Conservation (phyloP, 2,797 vertebrate species). For the Perdix hodgsoniae region DNA sequence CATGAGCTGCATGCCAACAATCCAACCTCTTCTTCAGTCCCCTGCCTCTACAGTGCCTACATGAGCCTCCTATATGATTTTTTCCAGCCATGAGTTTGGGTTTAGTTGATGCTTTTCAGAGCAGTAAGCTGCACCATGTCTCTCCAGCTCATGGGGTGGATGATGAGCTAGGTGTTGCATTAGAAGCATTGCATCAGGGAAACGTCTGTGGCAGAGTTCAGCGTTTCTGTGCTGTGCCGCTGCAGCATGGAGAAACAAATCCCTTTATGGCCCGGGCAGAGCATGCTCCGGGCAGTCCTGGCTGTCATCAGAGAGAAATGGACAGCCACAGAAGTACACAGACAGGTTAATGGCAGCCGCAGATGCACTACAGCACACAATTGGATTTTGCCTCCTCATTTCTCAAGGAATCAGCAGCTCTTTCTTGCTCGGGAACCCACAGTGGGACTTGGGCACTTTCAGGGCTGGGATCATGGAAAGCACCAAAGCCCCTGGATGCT, state of each 20-base stretch:
- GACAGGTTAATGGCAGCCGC: conserved; percentile 78
- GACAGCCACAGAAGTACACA: conserved; percentile 24
- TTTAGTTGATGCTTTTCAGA: not conserved
- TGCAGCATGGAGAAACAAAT: not conserved
- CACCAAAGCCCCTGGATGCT: not conserved
- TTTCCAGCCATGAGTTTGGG: not conserved
- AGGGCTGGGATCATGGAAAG: not conserved
- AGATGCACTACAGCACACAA: conserved; percentile 38
- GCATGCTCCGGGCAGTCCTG: not conserved
- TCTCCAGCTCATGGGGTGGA: not conserved
- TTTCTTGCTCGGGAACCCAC: conserved; percentile 17
- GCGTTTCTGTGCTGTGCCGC: not conserved
- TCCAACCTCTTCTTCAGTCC: not conserved
- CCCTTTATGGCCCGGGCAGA: not conserved
- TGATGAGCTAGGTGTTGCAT: not conserved
- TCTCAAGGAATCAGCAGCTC: conserved; percentile 46
- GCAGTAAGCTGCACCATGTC: fast-evolving
- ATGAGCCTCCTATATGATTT: not conserved
- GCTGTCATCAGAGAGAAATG: not conserved
- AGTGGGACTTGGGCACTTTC: not conserved
- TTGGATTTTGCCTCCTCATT: conserved; percentile 70
- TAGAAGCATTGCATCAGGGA: not conserved
- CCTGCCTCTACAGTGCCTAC: not conserved
- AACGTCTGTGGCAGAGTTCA: not conserved
- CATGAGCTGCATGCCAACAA: not conserved